Conservation (phyloP, 2,113 vertebrate species). For the Steatornis caripensis region DNA sequence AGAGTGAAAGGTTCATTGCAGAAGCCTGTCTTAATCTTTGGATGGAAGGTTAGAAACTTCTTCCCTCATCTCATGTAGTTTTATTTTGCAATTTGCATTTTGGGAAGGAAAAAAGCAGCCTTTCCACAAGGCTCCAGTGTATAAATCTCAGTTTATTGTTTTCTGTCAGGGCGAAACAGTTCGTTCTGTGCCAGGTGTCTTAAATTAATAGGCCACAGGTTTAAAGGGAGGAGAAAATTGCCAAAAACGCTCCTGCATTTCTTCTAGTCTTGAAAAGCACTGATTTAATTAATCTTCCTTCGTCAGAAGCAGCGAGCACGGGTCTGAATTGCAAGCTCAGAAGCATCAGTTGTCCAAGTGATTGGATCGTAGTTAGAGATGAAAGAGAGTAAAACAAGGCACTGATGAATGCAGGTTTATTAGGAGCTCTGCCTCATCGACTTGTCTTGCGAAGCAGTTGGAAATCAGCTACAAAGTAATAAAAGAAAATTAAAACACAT, state of each 20-base stretch:
- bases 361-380: conserved; percentile 22
- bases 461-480: conserved; percentile 37
- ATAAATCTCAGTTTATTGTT: conserved; percentile 40
- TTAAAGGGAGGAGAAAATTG: conserved; percentile 28
- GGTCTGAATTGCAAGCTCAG: conserved; percentile 50
- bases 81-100: conserved; percentile 26
- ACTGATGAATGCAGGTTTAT: conserved; percentile 33
- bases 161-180: background rate
- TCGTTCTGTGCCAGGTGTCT: background rate
- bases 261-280: conserved; percentile 19
- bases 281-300: conserved; percentile 65
- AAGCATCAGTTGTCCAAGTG: conserved; percentile 45
- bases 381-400: conserved; percentile 48
- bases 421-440: conserved; percentile 44
- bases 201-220: background rate
- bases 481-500: conserved; percentile 66
- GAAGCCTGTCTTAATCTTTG: background rate
- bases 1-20: background rate
- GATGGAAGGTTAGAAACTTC: background rate
- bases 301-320: conserved; percentile 27
- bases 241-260: background rate
- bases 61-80: background rate
- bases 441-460: background rate
- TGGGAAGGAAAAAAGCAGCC: background rate
- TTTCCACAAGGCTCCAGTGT: background rate